Conservation (phyloP, 2,888 invertebrate genomes). For the Campopleginae sp. region DNA sequence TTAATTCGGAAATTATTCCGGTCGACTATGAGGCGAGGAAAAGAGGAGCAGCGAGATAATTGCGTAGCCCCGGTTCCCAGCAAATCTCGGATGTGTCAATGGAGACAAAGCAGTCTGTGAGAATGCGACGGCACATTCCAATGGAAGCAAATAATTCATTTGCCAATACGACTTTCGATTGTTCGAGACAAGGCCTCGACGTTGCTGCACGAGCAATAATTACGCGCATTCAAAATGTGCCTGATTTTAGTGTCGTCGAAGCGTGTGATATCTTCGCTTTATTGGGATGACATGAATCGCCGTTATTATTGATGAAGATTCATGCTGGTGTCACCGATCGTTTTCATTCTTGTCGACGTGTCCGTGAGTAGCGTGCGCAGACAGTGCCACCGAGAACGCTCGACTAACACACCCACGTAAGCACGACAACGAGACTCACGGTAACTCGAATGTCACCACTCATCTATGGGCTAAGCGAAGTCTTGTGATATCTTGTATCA, state of each 20-base stretch:
- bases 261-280: constrained; percentile 9
- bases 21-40: not conserved
- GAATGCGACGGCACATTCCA: not conserved
- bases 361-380: not conserved
- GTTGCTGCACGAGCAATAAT: not conserved
- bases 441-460: not conserved
- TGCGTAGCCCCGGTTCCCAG: not conserved
- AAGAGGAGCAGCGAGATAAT: not conserved
- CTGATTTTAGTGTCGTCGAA: not conserved
- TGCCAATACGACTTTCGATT: not conserved
- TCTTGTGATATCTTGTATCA: not conserved
- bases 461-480: not conserved
- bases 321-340: not conserved
- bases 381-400: not conserved
- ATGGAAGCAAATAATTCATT: not conserved
- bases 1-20: not conserved
- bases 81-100: not conserved
- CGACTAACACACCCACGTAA: not conserved
- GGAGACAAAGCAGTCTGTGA: not conserved
- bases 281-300: constrained; percentile 4
- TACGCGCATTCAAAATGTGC: not conserved
- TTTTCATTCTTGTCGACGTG: not conserved
- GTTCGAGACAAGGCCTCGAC: not conserved
- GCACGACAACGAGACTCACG: not conserved
- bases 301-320: constrained; percentile 1